phyloP scores from a whole-genome alignment of 2,888 invertebrate genomes.

The Chydorus sphaericus region DNA sequence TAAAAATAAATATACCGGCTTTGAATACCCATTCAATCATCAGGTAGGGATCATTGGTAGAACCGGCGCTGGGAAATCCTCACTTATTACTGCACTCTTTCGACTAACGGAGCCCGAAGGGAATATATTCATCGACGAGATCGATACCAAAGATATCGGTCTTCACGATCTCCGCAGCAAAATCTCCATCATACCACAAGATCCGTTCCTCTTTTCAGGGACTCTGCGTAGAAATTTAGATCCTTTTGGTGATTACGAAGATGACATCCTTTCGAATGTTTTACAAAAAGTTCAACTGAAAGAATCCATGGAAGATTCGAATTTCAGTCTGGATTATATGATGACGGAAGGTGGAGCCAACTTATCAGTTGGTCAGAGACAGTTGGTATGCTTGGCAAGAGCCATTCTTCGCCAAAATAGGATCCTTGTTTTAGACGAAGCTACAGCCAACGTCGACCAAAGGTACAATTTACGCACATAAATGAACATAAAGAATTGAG shows the following conservation, averaged over 20 bases:
- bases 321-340: conserved; percentile 48
- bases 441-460: conserved; percentile 87
- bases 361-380: conserved; percentile 80
- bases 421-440: conserved; percentile 78
- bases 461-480: too few species aligned
- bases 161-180: conserved; percentile 34
- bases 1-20: too few species aligned
- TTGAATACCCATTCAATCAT: too few species aligned
- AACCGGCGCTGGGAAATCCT: conserved; percentile 72
- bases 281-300: conserved; percentile 40
- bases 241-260: conserved; percentile 27
- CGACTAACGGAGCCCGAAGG: conserved; percentile 67
- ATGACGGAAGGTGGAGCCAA: conserved; percentile 56
- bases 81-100: conserved; percentile 61
- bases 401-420: conserved; percentile 71
- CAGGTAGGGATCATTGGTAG: conserved; percentile 59
- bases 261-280: conserved; percentile 17
- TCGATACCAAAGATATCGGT: conserved; percentile 52
- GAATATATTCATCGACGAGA: conserved; percentile 60
- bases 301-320: conserved; percentile 43
- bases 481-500: not conserved
- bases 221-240: conserved; percentile 29
- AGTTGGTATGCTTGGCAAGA: conserved; percentile 74
- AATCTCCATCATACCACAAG: conserved; percentile 35
- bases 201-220: conserved; percentile 29